Evolutionary conservation across 2,888 invertebrate species (phyloP).

Genomic region (Dolichomitus sp.): DNA sequence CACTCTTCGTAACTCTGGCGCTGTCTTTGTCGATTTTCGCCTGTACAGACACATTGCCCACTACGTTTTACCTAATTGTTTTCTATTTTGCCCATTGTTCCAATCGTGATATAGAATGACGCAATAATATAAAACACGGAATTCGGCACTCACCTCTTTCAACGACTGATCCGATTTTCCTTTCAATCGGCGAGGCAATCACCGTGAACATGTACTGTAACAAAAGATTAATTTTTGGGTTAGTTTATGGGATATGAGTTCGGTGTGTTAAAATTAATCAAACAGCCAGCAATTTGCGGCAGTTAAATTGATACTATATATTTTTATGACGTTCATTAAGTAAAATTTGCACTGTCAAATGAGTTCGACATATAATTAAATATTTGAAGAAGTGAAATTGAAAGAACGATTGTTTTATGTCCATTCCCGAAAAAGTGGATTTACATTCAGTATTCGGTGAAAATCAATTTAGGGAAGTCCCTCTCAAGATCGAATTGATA

Average conservation of each 20-base stretch:
- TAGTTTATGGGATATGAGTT: background rate
- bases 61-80: conserved; percentile 77
- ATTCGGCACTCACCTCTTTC: conserved; percentile 10
- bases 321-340: too few relatives aligned
- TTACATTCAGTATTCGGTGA: too few relatives aligned
- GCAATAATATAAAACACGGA: background rate
- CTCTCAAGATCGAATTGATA: too few relatives aligned
- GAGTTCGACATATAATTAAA: too few relatives aligned
- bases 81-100: conserved; percentile 69
- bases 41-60: conserved; percentile 70
- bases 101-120: background rate
- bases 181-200: conserved; percentile 13
- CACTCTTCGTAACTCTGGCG: conserved; percentile 2
- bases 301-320: too few relatives aligned
- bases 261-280: background rate
- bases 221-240: background rate
- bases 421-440: too few relatives aligned
- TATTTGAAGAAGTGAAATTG: too few relatives aligned
- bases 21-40: conserved; percentile 16
- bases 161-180: conserved; percentile 17
- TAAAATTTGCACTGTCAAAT: too few relatives aligned
- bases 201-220: background rate
- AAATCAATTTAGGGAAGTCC: too few relatives aligned
- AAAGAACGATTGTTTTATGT: too few relatives aligned
- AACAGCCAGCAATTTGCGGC: background rate